Conservation (phyloP, 2,797 vertebrate genomes). For the Lindbergichthys nudifrons region DNA sequence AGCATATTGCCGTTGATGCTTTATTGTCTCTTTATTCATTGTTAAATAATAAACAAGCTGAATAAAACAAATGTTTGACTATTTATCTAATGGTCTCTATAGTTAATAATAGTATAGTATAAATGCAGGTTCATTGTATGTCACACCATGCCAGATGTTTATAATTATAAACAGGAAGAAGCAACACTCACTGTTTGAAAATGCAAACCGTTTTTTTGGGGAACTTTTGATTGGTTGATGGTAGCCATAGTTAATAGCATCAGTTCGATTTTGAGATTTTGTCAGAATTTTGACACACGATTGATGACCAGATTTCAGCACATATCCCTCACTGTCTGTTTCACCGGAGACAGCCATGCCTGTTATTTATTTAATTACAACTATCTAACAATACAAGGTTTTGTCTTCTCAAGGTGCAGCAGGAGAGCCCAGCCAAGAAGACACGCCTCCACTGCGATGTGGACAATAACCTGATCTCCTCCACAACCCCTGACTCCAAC, state of each 20-base stretch:
- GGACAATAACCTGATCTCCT: constrained; percentile 95
- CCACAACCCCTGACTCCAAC: constrained; percentile 88
- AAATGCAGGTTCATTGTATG: not conserved
- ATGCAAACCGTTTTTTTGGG: too few species aligned
- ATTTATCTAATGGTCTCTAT: not conserved
- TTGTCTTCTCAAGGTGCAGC: constrained; percentile 87
- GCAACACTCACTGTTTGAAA: too few species aligned
- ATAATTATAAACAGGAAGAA: not conserved
- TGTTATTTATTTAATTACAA: not conserved
- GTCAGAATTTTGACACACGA: not conserved
- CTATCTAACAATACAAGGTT: not conserved
- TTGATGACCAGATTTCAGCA: not conserved
- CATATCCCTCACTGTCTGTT: not conserved
- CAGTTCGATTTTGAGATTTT: not conserved
- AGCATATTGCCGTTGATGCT: not conserved
- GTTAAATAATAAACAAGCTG: not conserved
- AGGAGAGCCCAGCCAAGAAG: constrained; percentile 92
- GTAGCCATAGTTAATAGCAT: not conserved
- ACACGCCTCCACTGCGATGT: constrained; percentile 92
- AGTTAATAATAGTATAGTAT: not conserved
- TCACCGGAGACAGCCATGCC: not conserved
- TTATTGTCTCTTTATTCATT: not conserved
- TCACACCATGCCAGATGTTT: not conserved
- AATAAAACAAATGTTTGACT: not conserved
- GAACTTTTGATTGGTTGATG: not conserved